Evolutionary conservation across 2,797 vertebrate species (phyloP).

Genomic region (Eurystomus glaucurus): DNA sequence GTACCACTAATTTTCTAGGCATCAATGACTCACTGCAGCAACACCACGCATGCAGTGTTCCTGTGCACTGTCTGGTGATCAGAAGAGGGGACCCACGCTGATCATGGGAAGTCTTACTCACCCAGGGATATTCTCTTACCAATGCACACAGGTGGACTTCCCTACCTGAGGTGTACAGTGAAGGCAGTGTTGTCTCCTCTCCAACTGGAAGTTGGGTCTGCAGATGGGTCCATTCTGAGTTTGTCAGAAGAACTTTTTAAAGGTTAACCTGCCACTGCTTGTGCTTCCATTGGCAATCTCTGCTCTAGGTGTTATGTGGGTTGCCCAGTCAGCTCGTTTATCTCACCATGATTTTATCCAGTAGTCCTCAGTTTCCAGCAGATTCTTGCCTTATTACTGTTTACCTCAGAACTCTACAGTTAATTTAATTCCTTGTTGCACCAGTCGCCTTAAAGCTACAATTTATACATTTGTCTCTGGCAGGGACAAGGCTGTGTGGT

Average conservation of each 20-base stretch:
- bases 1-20: background rate
- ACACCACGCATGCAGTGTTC: background rate
- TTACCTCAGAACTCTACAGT: background rate
- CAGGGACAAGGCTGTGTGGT: background rate
- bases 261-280: background rate
- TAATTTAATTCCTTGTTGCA: background rate
- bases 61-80: background rate
- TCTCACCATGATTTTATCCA: background rate
- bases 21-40: background rate
- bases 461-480: background rate
- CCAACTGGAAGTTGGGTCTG: background rate
- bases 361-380: background rate
- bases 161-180: accelerated
- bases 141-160: background rate
- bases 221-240: background rate
- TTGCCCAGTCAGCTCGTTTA: background rate
- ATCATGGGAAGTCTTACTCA: background rate
- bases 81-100: background rate
- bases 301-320: background rate
- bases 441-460: background rate
- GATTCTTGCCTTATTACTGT: background rate
- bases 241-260: background rate
- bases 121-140: background rate
- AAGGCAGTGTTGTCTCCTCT: background rate
- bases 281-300: background rate